Evolutionary conservation across 2,113 vertebrate species (phyloP), one percentile per base, ranked within the genome.

Genomic region (Zingel zingel): DNA sequence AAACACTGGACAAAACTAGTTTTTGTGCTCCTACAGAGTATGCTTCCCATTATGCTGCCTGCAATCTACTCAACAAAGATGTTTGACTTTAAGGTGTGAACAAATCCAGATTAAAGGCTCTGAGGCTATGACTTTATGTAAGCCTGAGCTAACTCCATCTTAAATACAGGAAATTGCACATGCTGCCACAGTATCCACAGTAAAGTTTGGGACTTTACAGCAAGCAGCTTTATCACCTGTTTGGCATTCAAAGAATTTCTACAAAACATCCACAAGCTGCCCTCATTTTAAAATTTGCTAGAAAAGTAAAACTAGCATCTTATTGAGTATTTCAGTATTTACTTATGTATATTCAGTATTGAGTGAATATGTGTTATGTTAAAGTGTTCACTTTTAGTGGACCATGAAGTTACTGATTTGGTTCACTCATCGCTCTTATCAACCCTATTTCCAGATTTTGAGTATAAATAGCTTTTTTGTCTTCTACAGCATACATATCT

Each of bases 81-180:
- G 69, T 83, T 88, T 82, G 84, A 85, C 54, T 86, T 85, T 74
- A 81, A 91, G 78, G 84, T 89, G 77, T 89, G 79, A 91, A 83
- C 67, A 85, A 87, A 83, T 53, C 36, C 76, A 82, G 72, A 84
- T 89, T 89, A 88, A 89, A 73, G 81, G 83, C 79, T 89, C 75
- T 9, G 47, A 82, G 78, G 79, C 51, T 72, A 54, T 18, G 74
- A 84, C 71, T 83, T 27, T 54, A 76, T 68, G 67, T 85, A 89
- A 91, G 71, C 87, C 81, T 71, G 7, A 78, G 80, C 79, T 70
- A 89, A 86, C 71, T 82, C 74, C 64, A 65, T 74, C 54, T 73
- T 75, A 79, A 89, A 88, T 88, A 83, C 84, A 88, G 87, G 89
- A 91, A 91, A 90, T 88, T 91, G 90, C 80, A 81, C 73, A 79